A percentile compares a stretch with the other conserved stretches of the same genome.
Conservation (phyloP, 2,888 invertebrate genomes). For the Tridacna gigas region DNA sequence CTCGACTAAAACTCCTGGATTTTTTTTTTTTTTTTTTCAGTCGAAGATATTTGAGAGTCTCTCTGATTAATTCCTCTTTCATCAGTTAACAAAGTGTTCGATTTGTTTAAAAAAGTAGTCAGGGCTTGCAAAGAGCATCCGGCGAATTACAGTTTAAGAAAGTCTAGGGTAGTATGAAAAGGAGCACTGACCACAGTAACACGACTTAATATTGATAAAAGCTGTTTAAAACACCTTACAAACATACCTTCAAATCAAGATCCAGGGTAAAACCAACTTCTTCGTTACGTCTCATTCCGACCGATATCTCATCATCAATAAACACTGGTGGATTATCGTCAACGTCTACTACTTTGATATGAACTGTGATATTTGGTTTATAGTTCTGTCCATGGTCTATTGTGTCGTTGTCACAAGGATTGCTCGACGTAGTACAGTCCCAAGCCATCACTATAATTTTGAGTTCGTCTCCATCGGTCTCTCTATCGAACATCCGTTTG, state of each 20-base stretch:
- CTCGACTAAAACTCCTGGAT: no score
- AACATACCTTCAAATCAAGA: constrained; percentile 47
- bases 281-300: constrained; percentile 56
- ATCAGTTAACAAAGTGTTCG: no score
- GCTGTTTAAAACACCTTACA: background rate
- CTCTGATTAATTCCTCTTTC: no score
- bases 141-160: no score
- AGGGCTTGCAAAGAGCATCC: no score
- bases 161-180: no score
- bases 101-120: no score
- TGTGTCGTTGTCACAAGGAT: background rate
- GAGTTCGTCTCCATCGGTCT: constrained; percentile 5
- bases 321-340: constrained; percentile 48
- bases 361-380: constrained; percentile 17
- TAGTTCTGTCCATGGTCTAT: no score
- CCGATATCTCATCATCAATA: constrained; percentile 29
- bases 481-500: constrained; percentile 36
- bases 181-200: no score
- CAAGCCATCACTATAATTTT: background rate
- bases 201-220: no score
- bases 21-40: no score
- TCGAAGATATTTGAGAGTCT: no score
- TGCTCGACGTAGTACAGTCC: background rate
- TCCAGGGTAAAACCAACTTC: constrained; percentile 37
- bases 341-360: constrained; percentile 31